Percentiles rank a stretch among this genome's conserved stretches.
These are phyloP conservation scores for Botia almorhae DNA, from an alignment of 2,797 vertebrate species.

Conservation along the genomic window DNA sequence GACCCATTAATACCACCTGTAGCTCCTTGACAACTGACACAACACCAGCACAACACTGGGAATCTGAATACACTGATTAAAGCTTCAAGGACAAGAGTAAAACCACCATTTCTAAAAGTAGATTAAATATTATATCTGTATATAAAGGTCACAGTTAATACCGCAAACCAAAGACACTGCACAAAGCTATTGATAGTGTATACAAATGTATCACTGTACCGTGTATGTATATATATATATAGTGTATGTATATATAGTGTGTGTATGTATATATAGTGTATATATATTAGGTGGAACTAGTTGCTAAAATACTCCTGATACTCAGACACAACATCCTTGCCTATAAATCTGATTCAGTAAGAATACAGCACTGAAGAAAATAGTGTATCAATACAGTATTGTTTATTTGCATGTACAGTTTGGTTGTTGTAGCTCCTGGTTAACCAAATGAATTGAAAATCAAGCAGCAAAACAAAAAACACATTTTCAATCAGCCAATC, in stretches of 20 bases:
- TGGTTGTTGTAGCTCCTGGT: too few relatives aligned
- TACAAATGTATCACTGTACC: neutral
- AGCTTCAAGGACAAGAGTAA: neutral
- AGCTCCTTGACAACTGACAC: slow-evolving; percentile 21
- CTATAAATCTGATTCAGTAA: neutral
- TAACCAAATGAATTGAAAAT: too few relatives aligned
- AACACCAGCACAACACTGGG: slow-evolving; percentile 22
- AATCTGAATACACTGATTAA: neutral
- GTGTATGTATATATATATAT: neutral
- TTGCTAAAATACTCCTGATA: slow-evolving; percentile 19
- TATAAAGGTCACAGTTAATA: too few relatives aligned
- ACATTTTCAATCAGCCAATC: too few relatives aligned
- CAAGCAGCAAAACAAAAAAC: too few relatives aligned
- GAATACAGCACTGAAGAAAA: too few relatives aligned
- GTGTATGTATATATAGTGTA: neutral
- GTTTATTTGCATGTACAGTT: neutral
- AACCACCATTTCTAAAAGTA: neutral
- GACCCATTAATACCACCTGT: slow-evolving; percentile 27
- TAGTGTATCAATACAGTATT: too few relatives aligned
- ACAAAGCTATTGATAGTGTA: neutral
- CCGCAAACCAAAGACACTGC: too few relatives aligned
- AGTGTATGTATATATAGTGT: too few relatives aligned
- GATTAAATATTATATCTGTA: neutral
- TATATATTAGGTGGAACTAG: too few relatives aligned
- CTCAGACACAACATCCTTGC: neutral